Evolutionary conservation across 2,888 invertebrate species (phyloP), one percentile per base, ranked within the genome.

Genomic region (Drosophila monieri): DNA sequence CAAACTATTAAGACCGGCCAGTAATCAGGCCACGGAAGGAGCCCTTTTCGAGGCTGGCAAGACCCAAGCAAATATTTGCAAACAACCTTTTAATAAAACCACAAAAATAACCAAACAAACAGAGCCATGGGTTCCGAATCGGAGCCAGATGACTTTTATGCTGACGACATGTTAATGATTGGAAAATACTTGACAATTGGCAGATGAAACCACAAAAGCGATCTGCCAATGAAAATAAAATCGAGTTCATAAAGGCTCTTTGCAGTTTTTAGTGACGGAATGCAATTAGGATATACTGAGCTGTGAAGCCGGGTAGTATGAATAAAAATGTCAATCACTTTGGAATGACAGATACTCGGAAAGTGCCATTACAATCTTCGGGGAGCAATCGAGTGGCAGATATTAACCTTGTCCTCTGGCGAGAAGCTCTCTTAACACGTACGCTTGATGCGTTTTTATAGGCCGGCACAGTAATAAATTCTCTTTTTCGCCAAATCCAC

Each of bases 401-500:
- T 18, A 70, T 59, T 71, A 69, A 58, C 59, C 41, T 30, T 27
- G 70, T 51, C 46, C 46, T 47, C 21, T 25, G 39, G 53, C 15
- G 15, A 8, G 18, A 44, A 48, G 56, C 39, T 52, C 49, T 41
- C 25, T 15, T 53, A 54, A 56, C 88, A 81, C 88, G 88, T 77
- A 69, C 79, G 56, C 43, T 47, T 68, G 69, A 76, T 76, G 80
- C 74, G 76, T 78, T 81, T 80, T 80, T 78, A 86, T 80, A 69
- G 73, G 77, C 65, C 67, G 44, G n/a, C 53, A 27, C 23, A 59
- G 59, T 55, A 64, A 62, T 80, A 80, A 86, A 84, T 85, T 68
- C 43, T 52, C 14, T 46, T 52, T 37, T 35, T 9, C 8, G 56
- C 23, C 76, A 73, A 83, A 85, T 81, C 81, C 85, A 81, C 21